Evolutionary conservation across 2,797 vertebrate species (phyloP).

Genomic region (Nyctalus aviator): DNA sequence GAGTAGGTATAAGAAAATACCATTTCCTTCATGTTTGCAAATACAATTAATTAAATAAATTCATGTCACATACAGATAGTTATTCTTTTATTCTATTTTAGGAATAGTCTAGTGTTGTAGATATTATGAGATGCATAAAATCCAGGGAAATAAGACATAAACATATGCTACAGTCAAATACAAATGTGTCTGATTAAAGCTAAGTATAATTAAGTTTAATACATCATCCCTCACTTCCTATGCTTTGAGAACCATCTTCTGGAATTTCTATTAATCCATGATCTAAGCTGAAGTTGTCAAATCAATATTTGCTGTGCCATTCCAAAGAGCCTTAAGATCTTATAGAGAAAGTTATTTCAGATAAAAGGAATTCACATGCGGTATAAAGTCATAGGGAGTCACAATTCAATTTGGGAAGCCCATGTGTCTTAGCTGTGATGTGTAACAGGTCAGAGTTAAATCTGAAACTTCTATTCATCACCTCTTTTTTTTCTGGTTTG

Average conservation of each 20-base stretch:
- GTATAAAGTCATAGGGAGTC: slow-evolving; percentile 54
- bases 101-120: neutral
- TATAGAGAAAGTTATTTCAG: slow-evolving; percentile 51
- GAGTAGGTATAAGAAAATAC: neutral
- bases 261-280: neutral
- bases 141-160: neutral
- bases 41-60: neutral
- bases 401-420: slow-evolving; percentile 46
- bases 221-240: neutral
- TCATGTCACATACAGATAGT: neutral
- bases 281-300: slow-evolving; percentile 60
- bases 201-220: slow-evolving; percentile 40
- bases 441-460: slow-evolving; percentile 57
- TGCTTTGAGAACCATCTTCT: slow-evolving; percentile 50
- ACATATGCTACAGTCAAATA: neutral
- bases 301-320: slow-evolving; percentile 38
- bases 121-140: neutral
- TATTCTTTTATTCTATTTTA: slow-evolving; percentile 23
- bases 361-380: slow-evolving; percentile 60
- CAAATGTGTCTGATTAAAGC: slow-evolving; percentile 28
- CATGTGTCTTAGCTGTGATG: slow-evolving; percentile 17
- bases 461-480: slow-evolving; percentile 68
- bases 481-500: neutral
- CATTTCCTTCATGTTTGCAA: slow-evolving; percentile 28
- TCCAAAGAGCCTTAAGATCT: slow-evolving; percentile 10